Conservation (phyloP, 2,113 vertebrate genomes). For the Polyodon spathula region DNA sequence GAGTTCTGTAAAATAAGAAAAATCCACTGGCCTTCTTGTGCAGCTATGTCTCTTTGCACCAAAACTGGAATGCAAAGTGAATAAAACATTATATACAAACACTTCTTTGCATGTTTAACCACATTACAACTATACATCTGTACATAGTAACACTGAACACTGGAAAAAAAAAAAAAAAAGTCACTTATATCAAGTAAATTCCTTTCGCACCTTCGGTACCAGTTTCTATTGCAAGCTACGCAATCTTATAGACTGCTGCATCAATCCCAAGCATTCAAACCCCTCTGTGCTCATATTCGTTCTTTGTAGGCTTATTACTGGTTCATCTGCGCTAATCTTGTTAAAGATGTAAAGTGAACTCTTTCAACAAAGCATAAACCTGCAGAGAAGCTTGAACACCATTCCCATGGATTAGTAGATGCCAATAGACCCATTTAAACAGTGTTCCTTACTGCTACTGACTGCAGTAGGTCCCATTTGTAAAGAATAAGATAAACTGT, state of each 20-base stretch:
- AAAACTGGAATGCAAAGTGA: conserved; percentile 48
- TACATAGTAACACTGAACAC: too few species aligned
- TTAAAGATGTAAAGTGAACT: conserved; percentile 34
- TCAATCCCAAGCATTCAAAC: conserved; percentile 7
- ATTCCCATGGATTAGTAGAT: conserved; percentile 38
- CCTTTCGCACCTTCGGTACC: too few species aligned
- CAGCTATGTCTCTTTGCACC: conserved; percentile 53
- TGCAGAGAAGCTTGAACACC: conserved; percentile 21
- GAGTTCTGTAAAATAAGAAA: background rate
- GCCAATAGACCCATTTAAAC: conserved; percentile 26
- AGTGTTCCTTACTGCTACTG: conserved; percentile 7
- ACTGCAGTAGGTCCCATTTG: background rate
- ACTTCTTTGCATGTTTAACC: too few species aligned
- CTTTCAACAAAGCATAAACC: conserved; percentile 22
- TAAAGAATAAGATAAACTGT: too few species aligned
- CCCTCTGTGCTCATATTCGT: conserved; percentile 14
- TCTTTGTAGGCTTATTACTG: conserved; percentile 20
- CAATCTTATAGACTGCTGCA: too few species aligned
- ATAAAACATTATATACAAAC: conserved; percentile 8
- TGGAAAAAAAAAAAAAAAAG: too few species aligned
- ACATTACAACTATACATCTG: too few species aligned
- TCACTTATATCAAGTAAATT: too few species aligned
- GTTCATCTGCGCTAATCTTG: conserved; percentile 32
- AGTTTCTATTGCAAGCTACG: too few species aligned
- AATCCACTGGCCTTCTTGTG: conserved; percentile 67